A percentile compares a stretch with the other conserved stretches of the same genome.
Conservation (phyloP, 2,888 invertebrate genomes). For the Saturnia japonica region DNA sequence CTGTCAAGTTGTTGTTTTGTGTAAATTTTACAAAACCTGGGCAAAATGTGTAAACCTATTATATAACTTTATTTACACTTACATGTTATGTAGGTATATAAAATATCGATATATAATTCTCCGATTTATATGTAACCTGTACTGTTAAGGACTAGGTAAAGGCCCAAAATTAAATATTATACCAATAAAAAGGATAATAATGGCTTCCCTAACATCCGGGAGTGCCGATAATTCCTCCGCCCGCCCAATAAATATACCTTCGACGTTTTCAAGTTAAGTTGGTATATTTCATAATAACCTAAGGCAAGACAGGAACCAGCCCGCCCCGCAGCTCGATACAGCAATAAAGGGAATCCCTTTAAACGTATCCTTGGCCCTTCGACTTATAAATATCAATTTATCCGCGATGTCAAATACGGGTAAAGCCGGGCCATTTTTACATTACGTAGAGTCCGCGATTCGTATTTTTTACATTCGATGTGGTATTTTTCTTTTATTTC, state of each 20-base stretch:
- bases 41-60: too few relatives aligned
- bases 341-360: slow-evolving; percentile 81
- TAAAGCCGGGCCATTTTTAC: slow-evolving; percentile 71
- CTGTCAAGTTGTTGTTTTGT: too few relatives aligned
- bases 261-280: slow-evolving; percentile 76
- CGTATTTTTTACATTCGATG: slow-evolving; percentile 39
- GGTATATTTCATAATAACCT: slow-evolving; percentile 79
- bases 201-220: slow-evolving; percentile 74
- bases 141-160: slow-evolving; percentile 60
- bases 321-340: slow-evolving; percentile 64
- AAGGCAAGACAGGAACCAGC: slow-evolving; percentile 73
- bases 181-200: slow-evolving; percentile 81
- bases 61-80: background rate
- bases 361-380: slow-evolving; percentile 77
- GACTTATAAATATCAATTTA: slow-evolving; percentile 82
- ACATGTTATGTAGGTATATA: slow-evolving; percentile 4
- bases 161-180: slow-evolving; percentile 81
- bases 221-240: slow-evolving; percentile 73
- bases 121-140: slow-evolving; percentile 71
- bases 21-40: too few relatives aligned
- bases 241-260: slow-evolving; percentile 78
- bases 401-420: slow-evolving; percentile 75
- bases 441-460: slow-evolving; percentile 68
- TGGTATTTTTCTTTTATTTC: slow-evolving; percentile 17
- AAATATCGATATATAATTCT: slow-evolving; percentile 58